Evolutionary conservation across 2,888 invertebrate genomes (phyloP), one percentile per base, ranked within the genome.

Genomic region (Fragum whitleyi): DNA sequence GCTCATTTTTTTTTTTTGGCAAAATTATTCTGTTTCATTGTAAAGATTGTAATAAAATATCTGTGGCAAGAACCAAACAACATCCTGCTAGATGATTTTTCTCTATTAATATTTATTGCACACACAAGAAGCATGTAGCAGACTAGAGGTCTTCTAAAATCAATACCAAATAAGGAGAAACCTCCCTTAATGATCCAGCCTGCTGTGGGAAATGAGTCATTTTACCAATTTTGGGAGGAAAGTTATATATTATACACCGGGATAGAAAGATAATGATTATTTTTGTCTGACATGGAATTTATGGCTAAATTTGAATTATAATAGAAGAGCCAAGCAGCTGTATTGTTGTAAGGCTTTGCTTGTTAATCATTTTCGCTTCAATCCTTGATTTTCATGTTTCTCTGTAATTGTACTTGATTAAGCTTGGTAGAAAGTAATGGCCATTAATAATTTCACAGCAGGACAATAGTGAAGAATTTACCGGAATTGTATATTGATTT

Each of bases 71-170:
- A 14, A 26, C 57, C 5, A 6, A 21, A 26, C 57, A 21, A 32
- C 19, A 11, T 61, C n/a, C 32, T 26, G 11, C 61, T 29, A 7
- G 5, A 32, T 32, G 28, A 61, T 29, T 11, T 5, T 61, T 61
- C 61, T 61, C 61, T 61, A 61, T 61, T 61, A 61, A 61, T 61
- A 61, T 61, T 61, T 61, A 61, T 61, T 61, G 61, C 32, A 61
- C 61, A 32, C 32, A 26, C 61, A 61, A 61, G 61, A 32, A 61
- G 61, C 61, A 61, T 61, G 61, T 61, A 32, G 3, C 61, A 29
- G 61, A 61, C 61, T 61, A 28, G 28, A 26, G 61, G 29, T 32
- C 29, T 26, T n/a, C 28, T 32, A 32, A 61, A 61, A 61, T 61
- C 61, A 61, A 61, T 61, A 61, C 32, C 61, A 61, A 61, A 61